Evolutionary conservation across 2,888 invertebrate species (phyloP), one percentile per base, ranked within the genome.

Genomic region (Tetragonula carbonaria): DNA sequence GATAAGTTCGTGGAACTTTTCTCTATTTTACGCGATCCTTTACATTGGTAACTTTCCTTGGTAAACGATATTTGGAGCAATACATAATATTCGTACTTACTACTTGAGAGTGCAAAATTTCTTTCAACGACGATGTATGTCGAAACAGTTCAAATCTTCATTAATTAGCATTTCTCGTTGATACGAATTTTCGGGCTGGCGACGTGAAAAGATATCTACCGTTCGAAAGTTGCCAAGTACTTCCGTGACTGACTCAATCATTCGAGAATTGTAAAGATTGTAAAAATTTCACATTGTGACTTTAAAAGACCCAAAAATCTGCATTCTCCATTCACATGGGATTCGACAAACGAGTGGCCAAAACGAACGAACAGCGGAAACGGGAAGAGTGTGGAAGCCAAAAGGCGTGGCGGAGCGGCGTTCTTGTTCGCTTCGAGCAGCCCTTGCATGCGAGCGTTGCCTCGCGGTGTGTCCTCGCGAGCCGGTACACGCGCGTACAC

Each of bases 401-500:
- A 68, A 65, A 84, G 75, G 74, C 74, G 80, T 80, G 82, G 72
- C 53, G 67, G 78, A 70, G 59, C 74, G 74, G 77, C 65, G 79
- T 84, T 82, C 86, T 38, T 78, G 76, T 77, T 38, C 80, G 76
- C 78, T 73, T 80, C 74, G 75, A 65, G 76, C 80, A 77, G 65
- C 71, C 68, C 71, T 75, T 80, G 87, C 86, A 87, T 84, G 86
- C 84, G 80, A 81, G 78, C 63, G 78, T 55, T 78, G 73, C 38
- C 68, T 72, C 59, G 57, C 68, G 28, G 14, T 53, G 68, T 55
- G 38, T 65, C 28, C 53, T n/a, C 74, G 53, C 23, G 66, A 18
- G 53, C 50, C 51, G 70, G 65, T 66, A 57, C 62, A 23, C 33
- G 28, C 51, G 62, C 16, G 63, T 63, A 21, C 33, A 21, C 33